Percentiles rank a stretch among this genome's conserved stretches.
Conservation (phyloP, 2,888 invertebrate species). For the Pherbina coryleti region DNA sequence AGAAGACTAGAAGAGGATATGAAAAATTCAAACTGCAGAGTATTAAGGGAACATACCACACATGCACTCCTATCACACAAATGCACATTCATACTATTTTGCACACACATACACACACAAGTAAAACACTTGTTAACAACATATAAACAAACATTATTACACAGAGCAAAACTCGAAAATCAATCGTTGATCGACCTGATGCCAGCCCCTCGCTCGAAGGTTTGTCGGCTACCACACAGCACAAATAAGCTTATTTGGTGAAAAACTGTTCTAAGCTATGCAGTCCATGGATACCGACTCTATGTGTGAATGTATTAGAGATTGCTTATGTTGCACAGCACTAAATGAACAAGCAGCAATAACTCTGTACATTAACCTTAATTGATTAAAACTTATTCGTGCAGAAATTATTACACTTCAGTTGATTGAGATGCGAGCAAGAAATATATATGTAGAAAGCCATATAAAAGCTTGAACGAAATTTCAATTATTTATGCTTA, state of each 20-base stretch:
- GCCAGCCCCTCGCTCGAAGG: neutral
- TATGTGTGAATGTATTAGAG: neutral
- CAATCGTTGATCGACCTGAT: neutral
- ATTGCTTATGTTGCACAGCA: neutral
- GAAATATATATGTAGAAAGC: too few relatives aligned
- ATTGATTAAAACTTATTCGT: conserved; percentile 36
- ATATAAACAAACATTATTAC: neutral
- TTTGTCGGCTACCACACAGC: neutral
- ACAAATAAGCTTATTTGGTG: neutral
- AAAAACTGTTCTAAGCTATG: neutral
- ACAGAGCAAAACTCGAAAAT: neutral
- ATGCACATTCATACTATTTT: neutral
- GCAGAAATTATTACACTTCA: conserved; percentile 25
- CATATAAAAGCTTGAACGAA: too few relatives aligned
- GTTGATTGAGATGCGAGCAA: neutral
- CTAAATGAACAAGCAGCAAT: neutral
- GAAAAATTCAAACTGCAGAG: neutral
- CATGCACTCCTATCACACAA: too few relatives aligned
- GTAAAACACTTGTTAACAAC: neutral
- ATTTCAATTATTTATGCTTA: too few relatives aligned
- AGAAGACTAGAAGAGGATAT: neutral
- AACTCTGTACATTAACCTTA: conserved; percentile 24
- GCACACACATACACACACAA: neutral
- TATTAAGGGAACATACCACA: too few relatives aligned
- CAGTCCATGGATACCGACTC: neutral